Conservation (phyloP, 1,140 invertebrate species). For the Panagrolaimus sp. region DNA sequence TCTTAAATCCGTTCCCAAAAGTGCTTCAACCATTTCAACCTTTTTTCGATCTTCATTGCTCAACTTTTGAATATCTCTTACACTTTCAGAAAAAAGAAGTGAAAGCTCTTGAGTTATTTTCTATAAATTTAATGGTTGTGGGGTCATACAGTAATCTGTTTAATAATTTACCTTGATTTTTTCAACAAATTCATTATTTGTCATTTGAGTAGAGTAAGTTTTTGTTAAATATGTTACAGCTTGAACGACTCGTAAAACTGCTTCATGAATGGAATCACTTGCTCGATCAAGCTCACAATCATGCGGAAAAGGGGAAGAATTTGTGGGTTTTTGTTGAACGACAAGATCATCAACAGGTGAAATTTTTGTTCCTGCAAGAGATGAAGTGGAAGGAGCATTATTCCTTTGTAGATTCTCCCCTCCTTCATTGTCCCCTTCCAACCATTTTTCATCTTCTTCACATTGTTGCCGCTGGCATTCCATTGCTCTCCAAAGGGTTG, state of each 20-base stretch:
- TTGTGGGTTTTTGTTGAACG: too few species aligned
- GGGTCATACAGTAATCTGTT: too few species aligned
- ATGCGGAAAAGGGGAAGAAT: too few species aligned
- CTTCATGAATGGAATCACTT: conserved; percentile 25
- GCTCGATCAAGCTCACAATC: conserved; percentile 25
- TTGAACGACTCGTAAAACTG: conserved; percentile 31
- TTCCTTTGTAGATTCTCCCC: too few species aligned
- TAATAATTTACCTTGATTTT: conserved; percentile 19
- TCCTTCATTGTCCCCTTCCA: conserved; percentile 34
- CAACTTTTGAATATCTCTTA: conserved; percentile 17
- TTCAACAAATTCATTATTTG: conserved; percentile 24
- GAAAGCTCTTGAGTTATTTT: conserved; percentile 22
- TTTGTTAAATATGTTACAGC: conserved; percentile 27
- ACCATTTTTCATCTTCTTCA: conserved; percentile 51
- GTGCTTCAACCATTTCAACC: conserved; percentile 22
- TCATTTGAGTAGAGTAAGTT: conserved; percentile 19
- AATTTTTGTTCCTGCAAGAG: too few species aligned
- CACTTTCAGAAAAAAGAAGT: conserved; percentile 18
- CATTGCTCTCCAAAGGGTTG: conserved; percentile 37
- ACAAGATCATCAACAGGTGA: too few species aligned
- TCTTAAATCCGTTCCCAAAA: conserved; percentile 24
- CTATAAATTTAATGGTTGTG: too few species aligned
- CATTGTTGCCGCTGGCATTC: conserved; percentile 45
- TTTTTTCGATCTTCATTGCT: conserved; percentile 16
- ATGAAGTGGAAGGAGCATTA: too few species aligned